Evolutionary conservation across 2,888 invertebrate genomes (phyloP), one percentile per base, ranked within the genome.

Genomic region (Lycia hirtaria): DNA sequence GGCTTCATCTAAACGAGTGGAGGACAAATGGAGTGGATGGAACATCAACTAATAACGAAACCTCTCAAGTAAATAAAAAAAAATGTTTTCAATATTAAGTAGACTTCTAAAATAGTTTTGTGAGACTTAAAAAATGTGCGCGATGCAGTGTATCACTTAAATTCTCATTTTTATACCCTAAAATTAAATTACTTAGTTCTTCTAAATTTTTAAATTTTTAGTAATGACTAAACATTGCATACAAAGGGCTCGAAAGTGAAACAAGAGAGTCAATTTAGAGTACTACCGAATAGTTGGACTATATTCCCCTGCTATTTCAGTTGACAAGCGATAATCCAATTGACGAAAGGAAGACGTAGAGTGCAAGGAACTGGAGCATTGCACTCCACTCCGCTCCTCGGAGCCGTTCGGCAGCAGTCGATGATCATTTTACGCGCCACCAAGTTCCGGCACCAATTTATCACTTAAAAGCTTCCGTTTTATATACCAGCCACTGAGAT

Each of bases 381-480:
- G 88, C 83, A 87, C 64, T 70, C 59, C 72, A 66, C 68, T 67
- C 66, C 64, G 68, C 59, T 64, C 69, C 74, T 73, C 64, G 24
- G 75, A 75, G 73, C 76, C 74, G 77, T 76, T 77, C 80, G 74
- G 78, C 74, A 81, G 75, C 80, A 71, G 71, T 76, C 83, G 84
- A 84, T 85, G 79, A 86, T 87, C 83, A 83, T 83, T 89, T 88
- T 85, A 88, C 87, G 84, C 80, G 83, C 82, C 82, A 79, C 81
- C 80, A 75, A 76, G 87, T 91, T 91, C 91, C 91, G 88, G 86
- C 82, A 83, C 80, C 87, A 87, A 90, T 91, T 89, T 89, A 90
- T 88, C 89, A 90, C 86, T 88, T 89, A 84, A 85, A 87, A 87
- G 87, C 89, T 91, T 91, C 91, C 91, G 90, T 78, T 80, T 77